Evolutionary conservation across 2,888 invertebrate species (phyloP), one percentile per base, ranked within the genome.

Genomic region (Euspilapteryx auroguttella): DNA sequence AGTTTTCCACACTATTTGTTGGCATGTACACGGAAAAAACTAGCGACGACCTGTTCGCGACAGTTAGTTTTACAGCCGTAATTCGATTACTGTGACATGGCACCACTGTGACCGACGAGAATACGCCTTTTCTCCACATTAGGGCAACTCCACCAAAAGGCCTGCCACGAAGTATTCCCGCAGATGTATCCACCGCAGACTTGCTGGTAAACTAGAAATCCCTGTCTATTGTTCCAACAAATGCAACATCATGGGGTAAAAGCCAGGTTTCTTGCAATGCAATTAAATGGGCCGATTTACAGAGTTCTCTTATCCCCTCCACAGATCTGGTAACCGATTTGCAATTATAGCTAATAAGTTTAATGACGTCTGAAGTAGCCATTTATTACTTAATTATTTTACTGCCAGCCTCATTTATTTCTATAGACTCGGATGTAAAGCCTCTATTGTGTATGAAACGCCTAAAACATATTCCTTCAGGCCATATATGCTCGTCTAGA

Each of bases 131-230:
- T 3, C 27, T 10, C 20, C 27, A 27, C 12, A 27, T 17, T n/a
- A 27, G n/a, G 7, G 28, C 29, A 4, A 32, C 32, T 12, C 32
- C 29, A 2, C 32, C 32, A 21, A 27, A 26, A 3, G 32, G 32
- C 24, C 32, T 21, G n/a, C 32, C 32, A 4, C 26, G 26, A 14
- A 32, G 14, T 5, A 29, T 21, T 6, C 29, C 32, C n/a, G 27
- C 32, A 14, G 29, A 26, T n/a, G 29, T 29, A 13, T 32, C 32
- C 2, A 32, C 24, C n/a, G 32, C 32, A 4, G 32, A 32, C 9
- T 23, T 29, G 2, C 32, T 27, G 21, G 27, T 24, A 25, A 14
- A 28, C 11, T 23, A 10, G 11, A 28, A 28, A 2, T 28, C 22
- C 9, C 3, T 7, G 22, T 28, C 9, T 3, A 28, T 28, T 9